phyloP scores from a whole-genome alignment of 2,888 invertebrate species.

The Morpho helenor region DNA sequence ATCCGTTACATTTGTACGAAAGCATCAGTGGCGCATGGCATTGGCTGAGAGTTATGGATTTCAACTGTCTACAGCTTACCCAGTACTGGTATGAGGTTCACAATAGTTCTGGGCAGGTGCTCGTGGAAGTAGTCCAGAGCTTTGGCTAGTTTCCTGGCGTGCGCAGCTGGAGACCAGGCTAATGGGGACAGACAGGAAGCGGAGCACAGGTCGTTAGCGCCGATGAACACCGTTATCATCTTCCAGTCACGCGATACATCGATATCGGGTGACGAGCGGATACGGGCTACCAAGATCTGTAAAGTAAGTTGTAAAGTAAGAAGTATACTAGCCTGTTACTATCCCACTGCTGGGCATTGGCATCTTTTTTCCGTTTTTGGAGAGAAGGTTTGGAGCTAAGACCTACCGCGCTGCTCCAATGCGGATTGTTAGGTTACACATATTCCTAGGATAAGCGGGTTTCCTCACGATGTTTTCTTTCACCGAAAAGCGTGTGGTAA shows the following conservation, averaged over 20 bases:
- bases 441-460: too few species aligned
- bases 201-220: conserved; percentile 87
- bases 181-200: conserved; percentile 82
- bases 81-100: conserved; percentile 84
- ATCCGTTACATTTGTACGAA: too few species aligned
- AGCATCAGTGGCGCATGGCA: too few species aligned
- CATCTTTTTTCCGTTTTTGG: too few species aligned
- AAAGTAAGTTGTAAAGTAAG: conserved; percentile 14
- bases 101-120: conserved; percentile 83
- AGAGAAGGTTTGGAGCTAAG: too few species aligned
- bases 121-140: conserved; percentile 84
- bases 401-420: too few species aligned
- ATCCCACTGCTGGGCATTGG: too few species aligned
- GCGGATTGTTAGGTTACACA: too few species aligned
- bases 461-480: too few species aligned
- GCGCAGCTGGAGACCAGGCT: conserved; percentile 80
- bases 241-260: conserved; percentile 84
- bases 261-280: conserved; percentile 79
- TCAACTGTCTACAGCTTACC: conserved; percentile 62
- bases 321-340: too few species aligned
- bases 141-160: conserved; percentile 80
- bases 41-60: too few species aligned
- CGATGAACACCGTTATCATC: conserved; percentile 87
- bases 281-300: conserved; percentile 82
- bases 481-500: too few species aligned